These are phyloP conservation scores for Panurus biarmicus DNA, from an alignment of 2,113 vertebrate species.

Conservation along the genomic window DNA sequence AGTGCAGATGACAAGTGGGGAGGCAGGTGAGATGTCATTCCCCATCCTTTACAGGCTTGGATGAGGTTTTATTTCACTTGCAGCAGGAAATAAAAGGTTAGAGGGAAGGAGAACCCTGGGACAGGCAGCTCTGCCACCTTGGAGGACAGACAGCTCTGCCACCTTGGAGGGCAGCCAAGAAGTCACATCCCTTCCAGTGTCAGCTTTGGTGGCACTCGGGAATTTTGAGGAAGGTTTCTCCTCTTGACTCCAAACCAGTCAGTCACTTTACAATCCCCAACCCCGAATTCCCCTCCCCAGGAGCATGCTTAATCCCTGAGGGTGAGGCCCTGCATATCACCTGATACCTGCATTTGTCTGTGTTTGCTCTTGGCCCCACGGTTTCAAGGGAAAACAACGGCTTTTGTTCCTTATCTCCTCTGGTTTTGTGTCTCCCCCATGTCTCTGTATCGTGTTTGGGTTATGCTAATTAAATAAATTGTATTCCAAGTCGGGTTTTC, in stretches of 20 bases:
- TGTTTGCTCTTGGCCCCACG: neutral
- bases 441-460: neutral
- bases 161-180: accelerated
- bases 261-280: neutral
- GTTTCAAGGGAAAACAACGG: neutral
- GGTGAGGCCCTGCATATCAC: neutral
- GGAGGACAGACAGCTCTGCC: neutral
- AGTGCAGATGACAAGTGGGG: accelerated
- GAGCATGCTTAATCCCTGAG: neutral
- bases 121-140: neutral
- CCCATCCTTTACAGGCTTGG: neutral
- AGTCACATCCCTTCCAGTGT: neutral
- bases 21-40: neutral
- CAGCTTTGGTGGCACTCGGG: neutral
- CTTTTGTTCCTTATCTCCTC: slow-evolving; percentile 54
- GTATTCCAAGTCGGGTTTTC: neutral
- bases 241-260: neutral
- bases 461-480: neutral
- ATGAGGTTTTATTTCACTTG: neutral
- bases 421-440: neutral
- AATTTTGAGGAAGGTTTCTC: neutral
- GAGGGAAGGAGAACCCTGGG: neutral
- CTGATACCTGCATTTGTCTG: accelerated
- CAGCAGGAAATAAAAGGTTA: neutral
- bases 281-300: neutral